These are phyloP conservation scores for Albula goreensis DNA, from an alignment of 2,113 vertebrate species.

Conservation along the genomic window DNA sequence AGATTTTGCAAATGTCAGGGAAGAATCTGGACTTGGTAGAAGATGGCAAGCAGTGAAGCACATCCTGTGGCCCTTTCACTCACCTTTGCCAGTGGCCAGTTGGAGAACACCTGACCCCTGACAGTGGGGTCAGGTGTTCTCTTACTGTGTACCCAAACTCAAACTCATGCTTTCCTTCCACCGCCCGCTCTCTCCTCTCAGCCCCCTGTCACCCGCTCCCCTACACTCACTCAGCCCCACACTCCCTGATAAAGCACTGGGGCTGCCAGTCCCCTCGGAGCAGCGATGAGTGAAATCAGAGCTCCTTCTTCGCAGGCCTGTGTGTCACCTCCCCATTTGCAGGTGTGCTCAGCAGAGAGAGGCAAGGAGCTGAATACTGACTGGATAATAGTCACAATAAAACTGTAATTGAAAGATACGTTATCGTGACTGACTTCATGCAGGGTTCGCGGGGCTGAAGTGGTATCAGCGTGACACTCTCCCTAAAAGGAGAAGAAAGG, in stretches of 20 bases:
- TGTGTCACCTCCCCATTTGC: constrained; percentile 12
- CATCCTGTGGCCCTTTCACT: no score
- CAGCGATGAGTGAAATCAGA: background rate
- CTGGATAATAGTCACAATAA: constrained; percentile 71
- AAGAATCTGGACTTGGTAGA: background rate
- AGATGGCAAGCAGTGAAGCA: background rate
- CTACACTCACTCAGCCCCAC: background rate
- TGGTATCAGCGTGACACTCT: constrained; percentile 64
- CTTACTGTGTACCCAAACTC: no score
- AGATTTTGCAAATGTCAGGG: background rate
- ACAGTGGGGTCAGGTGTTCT: no score
- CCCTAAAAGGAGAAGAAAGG: constrained; percentile 62
- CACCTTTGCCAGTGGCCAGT: background rate
- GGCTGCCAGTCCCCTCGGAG: background rate
- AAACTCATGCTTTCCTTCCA: no score
- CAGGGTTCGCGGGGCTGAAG: constrained; percentile 53
- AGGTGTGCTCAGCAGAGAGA: background rate
- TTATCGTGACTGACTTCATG: constrained; percentile 64
- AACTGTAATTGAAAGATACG: constrained; percentile 79
- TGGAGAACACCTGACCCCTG: background rate
- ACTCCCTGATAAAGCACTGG: background rate
- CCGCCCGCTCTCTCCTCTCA: no score
- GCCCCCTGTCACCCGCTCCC: background rate
- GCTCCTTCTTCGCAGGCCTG: background rate
- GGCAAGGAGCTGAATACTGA: constrained; percentile 56